phyloP scores from a whole-genome alignment of 2,797 vertebrate genomes.

The Pygocentrus nattereri region DNA sequence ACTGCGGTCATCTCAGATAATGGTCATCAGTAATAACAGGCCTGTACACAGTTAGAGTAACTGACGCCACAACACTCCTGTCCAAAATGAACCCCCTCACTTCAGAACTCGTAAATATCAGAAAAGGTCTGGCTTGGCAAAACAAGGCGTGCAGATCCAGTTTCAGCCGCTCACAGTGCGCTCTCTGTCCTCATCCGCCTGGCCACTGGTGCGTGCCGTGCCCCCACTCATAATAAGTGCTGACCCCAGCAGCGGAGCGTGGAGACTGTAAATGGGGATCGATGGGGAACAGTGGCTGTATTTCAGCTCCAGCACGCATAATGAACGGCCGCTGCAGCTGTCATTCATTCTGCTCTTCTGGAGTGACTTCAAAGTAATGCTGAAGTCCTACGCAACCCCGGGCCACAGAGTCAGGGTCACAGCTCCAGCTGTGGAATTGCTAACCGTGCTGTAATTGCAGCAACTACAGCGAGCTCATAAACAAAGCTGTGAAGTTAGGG shows the following conservation, averaged over 20 bases:
- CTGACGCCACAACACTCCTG: background rate
- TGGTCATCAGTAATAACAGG: too few species aligned
- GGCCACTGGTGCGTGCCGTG: background rate
- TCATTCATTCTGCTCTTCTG: background rate
- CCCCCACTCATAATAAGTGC: background rate
- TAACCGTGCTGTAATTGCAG: background rate
- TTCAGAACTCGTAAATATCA: background rate
- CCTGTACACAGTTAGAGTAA: background rate
- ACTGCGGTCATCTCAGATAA: too few species aligned
- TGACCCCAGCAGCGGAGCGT: conserved; percentile 5
- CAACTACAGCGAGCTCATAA: too few species aligned
- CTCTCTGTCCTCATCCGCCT: background rate
- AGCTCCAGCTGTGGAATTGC: background rate
- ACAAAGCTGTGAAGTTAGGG: too few species aligned
- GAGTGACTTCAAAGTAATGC: background rate
- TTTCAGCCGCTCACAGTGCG: background rate
- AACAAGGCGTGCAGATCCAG: background rate
- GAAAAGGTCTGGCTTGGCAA: background rate
- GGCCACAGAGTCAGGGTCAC: background rate
- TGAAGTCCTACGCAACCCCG: background rate
- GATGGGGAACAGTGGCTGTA: background rate
- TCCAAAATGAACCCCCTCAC: background rate
- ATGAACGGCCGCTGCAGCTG: background rate
- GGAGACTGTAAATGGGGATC: conserved; percentile 14
- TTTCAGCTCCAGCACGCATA: background rate